Evolutionary conservation across 2,797 vertebrate genomes (phyloP), one percentile per base, ranked within the genome.

Genomic region (Macropus fuliginosus): DNA sequence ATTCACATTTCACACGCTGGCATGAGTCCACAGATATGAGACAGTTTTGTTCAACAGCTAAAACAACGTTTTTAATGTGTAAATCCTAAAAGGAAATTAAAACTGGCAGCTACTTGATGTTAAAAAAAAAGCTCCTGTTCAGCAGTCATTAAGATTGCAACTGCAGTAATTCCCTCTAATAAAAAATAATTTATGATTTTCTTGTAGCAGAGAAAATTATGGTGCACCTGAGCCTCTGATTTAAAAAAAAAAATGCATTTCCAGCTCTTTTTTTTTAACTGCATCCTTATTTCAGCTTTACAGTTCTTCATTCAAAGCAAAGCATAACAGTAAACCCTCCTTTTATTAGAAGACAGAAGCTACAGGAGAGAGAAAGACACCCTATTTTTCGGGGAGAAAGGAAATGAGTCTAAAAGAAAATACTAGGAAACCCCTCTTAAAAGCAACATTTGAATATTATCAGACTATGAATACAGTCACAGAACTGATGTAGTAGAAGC

Each of bases 141-240:
- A 97, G 54, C 54, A 97, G 56, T 92, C 94, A 95, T 96, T 97
- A 98, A 97, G 92, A 98, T 92, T 97, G 96, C 90, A 97, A 46
- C 93, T 95, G 12, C 46, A 93, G 16, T 91, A 93, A 95, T 94
- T 98, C 91, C 34, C 56, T 94, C 34, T 66, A 97, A 98, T 93
- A 98, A 96, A 98, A 98, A 98, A 97, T 81, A 97, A 98, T 94
- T 95, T 74, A 96, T 62, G 93, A 92, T 97, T 97, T 96, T 97
- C 54, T 96, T 96, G 55, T 28, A 96, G 92, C 13, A 97, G 91
- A 97, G 90, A 97, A 92, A 90, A 55, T 55, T 96, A 94, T n/a
- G 56, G 59, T 31, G 34, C 91, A 95, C 57, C 95, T 95, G 89
- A 91, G 93, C 90, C 52, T 98, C 87, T 18, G 16, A 46, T 46